Conservation (phyloP, 1,140 invertebrate species). For the Hestina assimilis region DNA sequence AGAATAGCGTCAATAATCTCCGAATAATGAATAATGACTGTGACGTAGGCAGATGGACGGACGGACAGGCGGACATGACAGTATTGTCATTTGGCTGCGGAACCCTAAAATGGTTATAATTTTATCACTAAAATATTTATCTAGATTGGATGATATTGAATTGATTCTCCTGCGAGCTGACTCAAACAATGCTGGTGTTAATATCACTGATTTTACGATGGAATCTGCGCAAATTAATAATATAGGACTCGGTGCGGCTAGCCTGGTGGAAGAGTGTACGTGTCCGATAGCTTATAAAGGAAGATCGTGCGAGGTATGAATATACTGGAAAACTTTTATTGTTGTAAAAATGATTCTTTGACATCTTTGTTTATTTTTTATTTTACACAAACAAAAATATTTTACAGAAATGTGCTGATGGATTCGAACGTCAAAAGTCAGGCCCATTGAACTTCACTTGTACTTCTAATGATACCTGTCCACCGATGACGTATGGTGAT, state of each 20-base stretch:
- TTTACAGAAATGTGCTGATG: slow-evolving; percentile 86
- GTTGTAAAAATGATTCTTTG: no score
- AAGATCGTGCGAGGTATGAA: slow-evolving; percentile 88
- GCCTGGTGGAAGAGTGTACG: slow-evolving; percentile 91
- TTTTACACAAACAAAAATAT: background rate
- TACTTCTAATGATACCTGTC: slow-evolving; percentile 83
- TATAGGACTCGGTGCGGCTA: slow-evolving; percentile 85
- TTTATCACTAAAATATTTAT: no score
- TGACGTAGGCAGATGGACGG: no score
- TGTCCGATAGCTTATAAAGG: slow-evolving; percentile 92
- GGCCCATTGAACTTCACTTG: slow-evolving; percentile 91
- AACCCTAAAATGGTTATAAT: no score
- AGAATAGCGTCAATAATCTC: no score
- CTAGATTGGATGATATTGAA: slow-evolving; percentile 87
- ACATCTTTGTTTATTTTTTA: slow-evolving; percentile 3
- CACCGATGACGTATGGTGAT: slow-evolving; percentile 92
- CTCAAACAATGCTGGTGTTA: slow-evolving; percentile 85
- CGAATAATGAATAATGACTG: no score
- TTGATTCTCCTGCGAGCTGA: slow-evolving; percentile 89
- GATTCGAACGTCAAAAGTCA: slow-evolving; percentile 85
- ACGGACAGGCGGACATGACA: no score
- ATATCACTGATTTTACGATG: slow-evolving; percentile 87
- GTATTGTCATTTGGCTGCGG: no score
- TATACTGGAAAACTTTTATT: no score
- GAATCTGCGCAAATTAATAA: slow-evolving; percentile 87